Evolutionary conservation across 2,113 vertebrate genomes (phyloP), one percentile per base, ranked within the genome.

Genomic region (Micromys minutus): DNA sequence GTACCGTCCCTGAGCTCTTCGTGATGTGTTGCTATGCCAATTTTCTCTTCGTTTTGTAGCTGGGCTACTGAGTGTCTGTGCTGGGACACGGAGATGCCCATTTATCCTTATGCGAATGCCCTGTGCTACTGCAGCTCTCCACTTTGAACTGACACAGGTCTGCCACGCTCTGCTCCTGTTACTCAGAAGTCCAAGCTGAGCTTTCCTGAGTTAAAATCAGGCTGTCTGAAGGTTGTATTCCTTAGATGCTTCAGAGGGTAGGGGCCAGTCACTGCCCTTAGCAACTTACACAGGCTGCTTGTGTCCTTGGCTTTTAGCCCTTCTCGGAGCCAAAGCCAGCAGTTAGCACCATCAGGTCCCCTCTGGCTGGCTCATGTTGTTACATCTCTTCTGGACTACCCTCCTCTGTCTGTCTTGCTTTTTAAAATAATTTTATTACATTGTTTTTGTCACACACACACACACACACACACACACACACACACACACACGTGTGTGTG

Each of bases 21-120:
- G 29, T 0, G 0, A 45, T 17, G 10, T 2, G 22, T 1, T 45
- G 77, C 72, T 71, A 4, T 74, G 10, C 55, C 15, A 52, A 1
- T 21, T 57, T 50, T 42, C 65, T 84, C n/a, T 21, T 36, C 42
- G 47, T 13, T 24, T 8, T 69, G 36, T 17, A 15, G 39, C 71
- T 9, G 63, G 69, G n/a, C 61, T 84, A 36, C n/a, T 45, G 39
- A 59, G 12, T 69, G 63, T 89, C 31, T 71, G 22, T 19, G 57
- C 26, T 47, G 74, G 67, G 50, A 8, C 45, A 29, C 45, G 65
- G 42, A 42, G 19, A 1, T 47, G 31, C 63, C 5, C 42, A 55
- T 63, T 55, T 21, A 29, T 47, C 57, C 86, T 17, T 86, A 17
- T 52, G 13, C 59, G 7, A 7, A 77, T 67, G 57, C 19, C 17